Evolutionary conservation across 2,113 vertebrate genomes (phyloP).

Genomic region (Dolichallabes microphthalmus): DNA sequence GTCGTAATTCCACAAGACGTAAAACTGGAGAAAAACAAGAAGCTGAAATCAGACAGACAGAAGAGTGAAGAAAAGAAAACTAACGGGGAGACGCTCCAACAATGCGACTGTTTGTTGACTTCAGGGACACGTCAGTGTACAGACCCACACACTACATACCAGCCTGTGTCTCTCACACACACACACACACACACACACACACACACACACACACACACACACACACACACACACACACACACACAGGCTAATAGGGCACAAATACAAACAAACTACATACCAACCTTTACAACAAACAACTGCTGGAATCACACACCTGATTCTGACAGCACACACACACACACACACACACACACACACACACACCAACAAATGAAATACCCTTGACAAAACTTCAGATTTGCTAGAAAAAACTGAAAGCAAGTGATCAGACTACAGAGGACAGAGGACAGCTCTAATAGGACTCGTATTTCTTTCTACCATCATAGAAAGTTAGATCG

Average conservation of each 20-base stretch:
- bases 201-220: conserved; percentile 27
- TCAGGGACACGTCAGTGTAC: conserved; percentile 45
- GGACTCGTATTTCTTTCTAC: neutral
- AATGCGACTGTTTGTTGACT: conserved; percentile 57
- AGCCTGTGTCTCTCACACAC: conserved; percentile 23
- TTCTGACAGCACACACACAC: conserved; percentile 9
- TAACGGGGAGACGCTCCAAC: conserved; percentile 35
- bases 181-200: conserved; percentile 25
- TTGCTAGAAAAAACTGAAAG: neutral
- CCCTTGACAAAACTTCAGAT: neutral
- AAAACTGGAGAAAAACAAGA: conserved; percentile 40
- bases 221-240: conserved; percentile 30
- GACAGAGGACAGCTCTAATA: neutral
- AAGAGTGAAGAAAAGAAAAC: conserved; percentile 11
- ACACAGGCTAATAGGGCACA: neutral
- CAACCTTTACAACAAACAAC: neutral
- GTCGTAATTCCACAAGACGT: neutral
- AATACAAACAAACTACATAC: conserved; percentile 32
- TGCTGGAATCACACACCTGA: neutral
- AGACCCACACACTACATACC: conserved; percentile 55
- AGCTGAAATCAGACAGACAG: neutral
- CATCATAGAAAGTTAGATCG: neutral
- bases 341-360: conserved; percentile 39
- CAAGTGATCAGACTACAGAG: neutral
- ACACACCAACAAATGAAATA: too few relatives aligned